phyloP scores from a whole-genome alignment of 2,888 invertebrate genomes.

The Ypsolopha scabrella region DNA sequence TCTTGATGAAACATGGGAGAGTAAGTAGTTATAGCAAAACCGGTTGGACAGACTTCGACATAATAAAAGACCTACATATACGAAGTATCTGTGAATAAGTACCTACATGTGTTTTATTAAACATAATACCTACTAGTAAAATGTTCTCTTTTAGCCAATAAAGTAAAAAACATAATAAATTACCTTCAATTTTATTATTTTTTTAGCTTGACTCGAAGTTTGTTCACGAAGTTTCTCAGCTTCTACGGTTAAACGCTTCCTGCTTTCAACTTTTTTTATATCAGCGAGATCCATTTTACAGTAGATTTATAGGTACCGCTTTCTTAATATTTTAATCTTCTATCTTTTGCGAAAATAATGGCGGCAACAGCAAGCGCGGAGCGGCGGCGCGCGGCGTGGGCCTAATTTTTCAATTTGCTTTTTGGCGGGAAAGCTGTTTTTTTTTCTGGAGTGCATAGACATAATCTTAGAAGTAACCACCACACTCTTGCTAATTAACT shows the following conservation, averaged over 20 bases:
- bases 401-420: background rate
- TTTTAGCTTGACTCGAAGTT: constrained; percentile 39
- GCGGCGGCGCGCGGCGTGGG: too few species aligned
- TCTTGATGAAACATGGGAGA: background rate
- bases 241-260: constrained; percentile 38
- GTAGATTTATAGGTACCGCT: background rate
- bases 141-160: background rate
- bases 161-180: background rate
- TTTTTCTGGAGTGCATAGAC: too few species aligned
- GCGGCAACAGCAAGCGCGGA: too few species aligned
- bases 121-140: background rate
- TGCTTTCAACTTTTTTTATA: constrained; percentile 33
- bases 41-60: too few species aligned
- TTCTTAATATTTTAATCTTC: too few species aligned
- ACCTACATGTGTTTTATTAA: background rate
- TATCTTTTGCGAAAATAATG: background rate
- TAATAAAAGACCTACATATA: too few species aligned
- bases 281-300: constrained; percentile 35
- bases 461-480: too few species aligned
- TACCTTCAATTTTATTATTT: constrained; percentile 52
- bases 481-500: too few species aligned
- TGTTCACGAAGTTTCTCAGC: constrained; percentile 45
- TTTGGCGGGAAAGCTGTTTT: background rate
- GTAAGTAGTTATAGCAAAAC: too few species aligned
- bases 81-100: too few species aligned